Evolutionary conservation across 1,140 invertebrate genomes (phyloP).

Genomic region (Drosophila lacertosa): DNA sequence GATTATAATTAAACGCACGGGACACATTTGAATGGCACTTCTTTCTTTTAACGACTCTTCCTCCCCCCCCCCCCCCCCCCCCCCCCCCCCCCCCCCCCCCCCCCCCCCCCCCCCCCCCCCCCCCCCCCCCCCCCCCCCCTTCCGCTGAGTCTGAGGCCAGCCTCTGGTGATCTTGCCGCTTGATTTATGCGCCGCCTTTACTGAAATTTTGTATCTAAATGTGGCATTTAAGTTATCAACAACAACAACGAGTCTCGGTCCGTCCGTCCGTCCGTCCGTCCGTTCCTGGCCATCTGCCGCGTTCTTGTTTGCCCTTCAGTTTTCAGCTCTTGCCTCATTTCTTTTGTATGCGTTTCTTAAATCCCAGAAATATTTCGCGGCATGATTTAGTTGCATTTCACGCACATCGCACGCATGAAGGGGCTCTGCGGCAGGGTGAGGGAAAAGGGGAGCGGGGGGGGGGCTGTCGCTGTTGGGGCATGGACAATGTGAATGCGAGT

Average conservation of each 20-base stretch:
- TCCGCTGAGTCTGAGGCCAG: slow-evolving; percentile 46
- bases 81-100: slow-evolving; percentile 3
- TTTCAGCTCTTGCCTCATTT: slow-evolving; percentile 45
- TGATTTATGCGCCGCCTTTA: slow-evolving; percentile 76
- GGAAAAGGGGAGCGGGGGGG: background rate
- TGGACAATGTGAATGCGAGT: slow-evolving; percentile 50
- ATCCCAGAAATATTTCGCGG: slow-evolving; percentile 78
- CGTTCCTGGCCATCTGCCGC: slow-evolving; percentile 66
- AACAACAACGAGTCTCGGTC: slow-evolving; percentile 41
- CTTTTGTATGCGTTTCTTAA: slow-evolving; percentile 50
- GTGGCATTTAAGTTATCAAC: slow-evolving; percentile 81
- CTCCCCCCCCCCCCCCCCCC: slow-evolving; percentile 7
- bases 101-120: slow-evolving; percentile 12
- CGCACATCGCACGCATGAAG: slow-evolving; percentile 72
- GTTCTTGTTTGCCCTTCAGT: slow-evolving; percentile 18
- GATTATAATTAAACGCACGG: slow-evolving; percentile 77
- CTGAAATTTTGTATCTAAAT: slow-evolving; percentile 80
- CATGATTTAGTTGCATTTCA: slow-evolving; percentile 81
- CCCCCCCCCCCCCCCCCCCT: slow-evolving; percentile 53
- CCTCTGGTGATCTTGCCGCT: slow-evolving; percentile 70
- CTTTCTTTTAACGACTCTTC: slow-evolving; percentile 37
- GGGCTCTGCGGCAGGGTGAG: slow-evolving; percentile 5
- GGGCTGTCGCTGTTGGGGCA: background rate
- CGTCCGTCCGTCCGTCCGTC: slow-evolving; percentile 15
- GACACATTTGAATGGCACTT: slow-evolving; percentile 58